Evolutionary conservation across 2,797 vertebrate genomes (phyloP), one percentile per base, ranked within the genome.

Genomic region (Xiphophorus birchmanni): DNA sequence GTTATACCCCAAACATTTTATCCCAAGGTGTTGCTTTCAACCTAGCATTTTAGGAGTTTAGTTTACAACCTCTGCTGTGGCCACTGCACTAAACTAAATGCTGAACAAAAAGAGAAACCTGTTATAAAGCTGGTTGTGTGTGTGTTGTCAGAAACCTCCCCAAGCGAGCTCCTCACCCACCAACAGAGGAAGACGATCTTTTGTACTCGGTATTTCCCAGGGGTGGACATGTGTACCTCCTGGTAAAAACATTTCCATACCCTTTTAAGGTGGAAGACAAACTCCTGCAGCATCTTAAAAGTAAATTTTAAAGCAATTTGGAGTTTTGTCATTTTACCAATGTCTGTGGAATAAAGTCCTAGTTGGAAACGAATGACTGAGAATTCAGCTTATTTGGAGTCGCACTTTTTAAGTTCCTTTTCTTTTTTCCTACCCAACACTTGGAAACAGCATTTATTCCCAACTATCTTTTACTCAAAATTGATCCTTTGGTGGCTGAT

Each of bases 361-460:
- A 87, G 90, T 69, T 84, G 83, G 86, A 77, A 86, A 80, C 76
- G 73, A 80, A 86, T 84, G 82, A 84, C 79, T 76, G 80, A 87
- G 80, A 87, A 80, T 82, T 85, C 77, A 77, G 71, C 74, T 84
- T 81, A 80, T 79, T 58, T 80, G 37, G 69, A 88, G 83, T 78
- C 85, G 85, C 48, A 77, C 65, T 40, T 63, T 82, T 26, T 54
- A 71, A 29, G 13, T 45, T 56, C 8, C 32, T 67, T 4, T 78
- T 48, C 81, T 15, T 60, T 80, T 65, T 73, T 50, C 73, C 80
- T 73, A 71, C 47, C 58, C 32, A 76, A 85, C 81, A 76, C 60
- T 75, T 73, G 79, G 52, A 11, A 74, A 37, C 18, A 56, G 56
- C 76, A 47, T 76, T 45, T 35, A 52, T 86, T 84, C 79, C 40